phyloP scores from a whole-genome alignment of 2,888 invertebrate genomes.

The Orthonychiurus folsomi region DNA sequence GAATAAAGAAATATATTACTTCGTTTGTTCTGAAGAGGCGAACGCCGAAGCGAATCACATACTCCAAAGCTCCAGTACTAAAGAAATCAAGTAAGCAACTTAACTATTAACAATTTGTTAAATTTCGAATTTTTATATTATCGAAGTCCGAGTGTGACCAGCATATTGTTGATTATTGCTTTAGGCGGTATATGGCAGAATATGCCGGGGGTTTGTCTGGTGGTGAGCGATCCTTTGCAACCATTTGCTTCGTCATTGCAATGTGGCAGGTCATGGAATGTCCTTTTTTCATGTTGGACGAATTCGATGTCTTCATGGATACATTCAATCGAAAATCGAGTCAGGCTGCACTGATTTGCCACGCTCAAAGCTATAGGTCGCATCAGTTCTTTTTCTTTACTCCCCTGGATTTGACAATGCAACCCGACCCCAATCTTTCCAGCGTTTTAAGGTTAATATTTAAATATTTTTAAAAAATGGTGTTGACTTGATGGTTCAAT shows the following conservation, averaged over 20 bases:
- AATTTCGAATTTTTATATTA: conserved; percentile 2
- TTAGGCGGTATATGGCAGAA: conserved; percentile 17
- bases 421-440: conserved; percentile 46
- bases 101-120: neutral
- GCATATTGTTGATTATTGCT: no score
- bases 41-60: conserved; percentile 8
- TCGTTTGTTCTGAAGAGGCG: conserved; percentile 21
- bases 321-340: conserved; percentile 70
- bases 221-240: conserved; percentile 92
- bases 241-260: conserved; percentile 83
- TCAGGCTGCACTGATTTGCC: conserved; percentile 65
- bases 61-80: conserved; percentile 4
- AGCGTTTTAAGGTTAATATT: conserved; percentile 13
- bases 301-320: conserved; percentile 96
- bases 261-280: conserved; percentile 86
- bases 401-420: conserved; percentile 49
- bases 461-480: no score
- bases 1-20: conserved; percentile 17
- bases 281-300: conserved; percentile 90
- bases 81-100: conserved; percentile 12
- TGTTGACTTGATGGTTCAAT: no score
- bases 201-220: conserved; percentile 59
- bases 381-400: conserved; percentile 84
- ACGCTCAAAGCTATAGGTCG: conserved; percentile 58
- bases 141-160: no score